Evolutionary conservation across 2,113 vertebrate species (phyloP), one percentile per base, ranked within the genome.

Genomic region (Pseudorhombus dupliciocellatus): DNA sequence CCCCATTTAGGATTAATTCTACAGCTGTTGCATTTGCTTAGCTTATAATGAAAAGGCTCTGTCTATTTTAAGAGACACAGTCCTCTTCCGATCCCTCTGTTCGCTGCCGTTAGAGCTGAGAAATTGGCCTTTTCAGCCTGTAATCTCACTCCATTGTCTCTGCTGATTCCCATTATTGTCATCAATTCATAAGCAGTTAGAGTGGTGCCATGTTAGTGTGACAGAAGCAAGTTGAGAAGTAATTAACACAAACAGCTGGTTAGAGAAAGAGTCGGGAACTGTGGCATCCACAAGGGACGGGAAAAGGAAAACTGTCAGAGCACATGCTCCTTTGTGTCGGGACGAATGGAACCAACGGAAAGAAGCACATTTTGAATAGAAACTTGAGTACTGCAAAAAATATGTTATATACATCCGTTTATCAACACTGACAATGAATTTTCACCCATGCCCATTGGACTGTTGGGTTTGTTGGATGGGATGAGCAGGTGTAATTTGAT

Each of bases 211-310:
- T 69, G 75, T 74, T 81, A 77, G 84, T 89, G 84, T 90, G 84
- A 87, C 85, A 80, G 74, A 57, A 73, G 51, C 46, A 74, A 87
- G 79, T 70, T 59, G 68, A 75, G 76, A 82, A 69, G 79, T 78
- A 90, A 90, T 90, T 90, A 92, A 81, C 77, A 46, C 79, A 79
- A 86, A 89, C 89, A 91, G 87, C 86, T 90, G 81, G 65, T 79
- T 81, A 51, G 76, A 83, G 66, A 82, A 73, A 73, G 56, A 85
- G 57, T 80, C 12, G 1, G 24, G 12, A 44, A 69, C 66, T 40
- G 34, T 56, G 67, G 60, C 70, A 69, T 73, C 42, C 50, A 59
- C 25, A 56, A 75, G 76, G 26, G 73, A 77, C 62, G 53, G 53
- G 70, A 76, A 62, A 73, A 44, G 1, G 70, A 72, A 83, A 44